Evolutionary conservation across 2,113 vertebrate species (phyloP).

Genomic region (Blennius ocellaris): DNA sequence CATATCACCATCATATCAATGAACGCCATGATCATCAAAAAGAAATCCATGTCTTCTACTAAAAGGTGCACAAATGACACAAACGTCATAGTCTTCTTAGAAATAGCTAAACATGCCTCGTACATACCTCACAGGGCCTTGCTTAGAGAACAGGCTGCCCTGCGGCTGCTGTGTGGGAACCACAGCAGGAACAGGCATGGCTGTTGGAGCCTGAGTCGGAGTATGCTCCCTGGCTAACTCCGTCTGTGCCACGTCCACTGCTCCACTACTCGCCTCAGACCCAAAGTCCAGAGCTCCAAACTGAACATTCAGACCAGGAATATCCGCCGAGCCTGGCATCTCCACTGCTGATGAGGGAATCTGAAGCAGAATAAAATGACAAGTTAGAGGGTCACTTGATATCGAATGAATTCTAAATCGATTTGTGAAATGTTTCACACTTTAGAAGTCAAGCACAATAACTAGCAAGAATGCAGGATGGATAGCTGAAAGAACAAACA

Average conservation of each 20-base stretch:
- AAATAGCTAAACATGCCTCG: too few relatives aligned
- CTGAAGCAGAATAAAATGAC: slow-evolving; percentile 68
- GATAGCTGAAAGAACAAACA: too few relatives aligned
- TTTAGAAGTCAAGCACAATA: neutral
- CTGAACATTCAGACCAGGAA: slow-evolving; percentile 93
- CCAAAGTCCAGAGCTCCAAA: slow-evolving; percentile 97
- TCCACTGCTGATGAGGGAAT: slow-evolving; percentile 95
- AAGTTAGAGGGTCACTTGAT: neutral
- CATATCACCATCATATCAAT: neutral
- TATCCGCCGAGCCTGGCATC: slow-evolving; percentile 94
- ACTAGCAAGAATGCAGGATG: too few relatives aligned
- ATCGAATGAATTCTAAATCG: neutral
- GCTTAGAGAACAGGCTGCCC: slow-evolving; percentile 91
- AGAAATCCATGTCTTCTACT: too few relatives aligned
- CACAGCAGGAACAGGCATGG: slow-evolving; percentile 38
- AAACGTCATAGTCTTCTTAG: too few relatives aligned
- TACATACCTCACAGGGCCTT: slow-evolving; percentile 86
- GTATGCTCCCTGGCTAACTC: slow-evolving; percentile 72
- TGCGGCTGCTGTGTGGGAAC: slow-evolving; percentile 69
- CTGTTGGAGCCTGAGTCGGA: slow-evolving; percentile 17
- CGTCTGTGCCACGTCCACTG: slow-evolving; percentile 85
- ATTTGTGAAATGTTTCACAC: neutral
- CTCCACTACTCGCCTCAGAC: slow-evolving; percentile 83
- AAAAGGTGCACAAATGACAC: too few relatives aligned
- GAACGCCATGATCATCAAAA: too few relatives aligned